phyloP scores from a whole-genome alignment of 1,140 invertebrate species.

The Drosophila albomicans region DNA sequence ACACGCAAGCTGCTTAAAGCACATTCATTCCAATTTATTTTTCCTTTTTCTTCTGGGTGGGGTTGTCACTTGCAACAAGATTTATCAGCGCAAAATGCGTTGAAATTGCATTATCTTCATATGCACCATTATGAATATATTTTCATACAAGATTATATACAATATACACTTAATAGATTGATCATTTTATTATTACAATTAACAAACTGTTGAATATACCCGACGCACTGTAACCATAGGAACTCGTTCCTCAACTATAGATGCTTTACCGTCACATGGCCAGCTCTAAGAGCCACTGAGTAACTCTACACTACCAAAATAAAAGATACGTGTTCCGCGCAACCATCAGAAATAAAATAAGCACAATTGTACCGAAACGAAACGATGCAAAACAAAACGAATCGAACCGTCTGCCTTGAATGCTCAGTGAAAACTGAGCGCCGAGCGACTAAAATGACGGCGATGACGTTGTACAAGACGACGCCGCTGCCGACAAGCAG shows the following conservation, averaged over 20 bases:
- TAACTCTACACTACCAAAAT: slow-evolving; percentile 20
- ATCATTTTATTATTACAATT: slow-evolving; percentile 51
- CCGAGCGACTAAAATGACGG: slow-evolving; percentile 13
- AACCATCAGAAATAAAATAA: slow-evolving; percentile 13
- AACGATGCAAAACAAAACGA: slow-evolving; percentile 24
- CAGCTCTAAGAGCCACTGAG: slow-evolving; percentile 14
- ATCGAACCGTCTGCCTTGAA: slow-evolving; percentile 63
- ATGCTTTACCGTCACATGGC: slow-evolving; percentile 65
- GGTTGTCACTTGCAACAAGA: slow-evolving; percentile 57
- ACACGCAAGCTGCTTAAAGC: slow-evolving; percentile 11
- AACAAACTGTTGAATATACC: slow-evolving; percentile 45
- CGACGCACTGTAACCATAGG: slow-evolving; percentile 4
- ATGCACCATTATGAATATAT: neutral
- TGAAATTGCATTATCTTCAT: neutral
- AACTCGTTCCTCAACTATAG: slow-evolving; percentile 34
- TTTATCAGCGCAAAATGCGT: slow-evolving; percentile 44
- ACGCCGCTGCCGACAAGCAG: slow-evolving; percentile 17
- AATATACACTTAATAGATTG: slow-evolving; percentile 18
- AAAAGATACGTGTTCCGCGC: slow-evolving; percentile 23
- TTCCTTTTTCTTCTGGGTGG: slow-evolving; percentile 21
- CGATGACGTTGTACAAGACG: neutral
- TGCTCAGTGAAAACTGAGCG: slow-evolving; percentile 63
- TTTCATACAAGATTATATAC: neutral
- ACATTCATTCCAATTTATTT: slow-evolving; percentile 9
- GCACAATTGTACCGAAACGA: slow-evolving; percentile 6